Evolutionary conservation across 2,797 vertebrate species (phyloP), one percentile per base, ranked within the genome.

Genomic region (Acanthopagrus latus): DNA sequence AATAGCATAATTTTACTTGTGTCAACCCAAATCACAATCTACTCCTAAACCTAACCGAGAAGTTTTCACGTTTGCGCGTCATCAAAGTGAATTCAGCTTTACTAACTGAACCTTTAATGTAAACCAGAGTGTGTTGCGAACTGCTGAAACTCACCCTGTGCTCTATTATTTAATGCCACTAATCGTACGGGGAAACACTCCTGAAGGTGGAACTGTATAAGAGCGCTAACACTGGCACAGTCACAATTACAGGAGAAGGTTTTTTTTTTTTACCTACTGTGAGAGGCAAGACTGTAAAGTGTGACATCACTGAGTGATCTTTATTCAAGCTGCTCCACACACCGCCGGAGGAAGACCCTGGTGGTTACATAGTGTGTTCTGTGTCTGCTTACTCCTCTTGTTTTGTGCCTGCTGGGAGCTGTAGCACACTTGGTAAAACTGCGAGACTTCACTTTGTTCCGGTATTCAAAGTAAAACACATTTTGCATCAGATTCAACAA

Each of bases 381-480:
- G 43, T 44, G 64, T 67, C 54, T 77, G 56, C 51, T 66, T 57
- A 17, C 51, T 64, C 41, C n/a, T 78, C 64, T 78, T 64, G 47
- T 72, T 72, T 72, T 44, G 41, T 58, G 76, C 52, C 72, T 55
- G 0, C 25, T 64, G 76, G 76, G 76, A 80, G 76, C 16, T 76
- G 67, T 68, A 72, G 64, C 68, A 54, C 52, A 55, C 62, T 77
- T 71, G 66, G n/a, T 71, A 23, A 75, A 75, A 71, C 33, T 43
- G 50, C 57, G 0, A 56, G 48, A 55, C 18, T 69, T 58, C 20
- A 7, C 71, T 79, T 68, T 72, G 68, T 76, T 68, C 44, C 41
- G 33, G 16, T 64, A 48, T 72, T 72, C 52, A 80, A 70, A 66
- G 41, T 58, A 59, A 62, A 69, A 64, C 48, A 62, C 43, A 41